phyloP scores from a whole-genome alignment of 2,888 invertebrate species.

The Smittia sp. region DNA sequence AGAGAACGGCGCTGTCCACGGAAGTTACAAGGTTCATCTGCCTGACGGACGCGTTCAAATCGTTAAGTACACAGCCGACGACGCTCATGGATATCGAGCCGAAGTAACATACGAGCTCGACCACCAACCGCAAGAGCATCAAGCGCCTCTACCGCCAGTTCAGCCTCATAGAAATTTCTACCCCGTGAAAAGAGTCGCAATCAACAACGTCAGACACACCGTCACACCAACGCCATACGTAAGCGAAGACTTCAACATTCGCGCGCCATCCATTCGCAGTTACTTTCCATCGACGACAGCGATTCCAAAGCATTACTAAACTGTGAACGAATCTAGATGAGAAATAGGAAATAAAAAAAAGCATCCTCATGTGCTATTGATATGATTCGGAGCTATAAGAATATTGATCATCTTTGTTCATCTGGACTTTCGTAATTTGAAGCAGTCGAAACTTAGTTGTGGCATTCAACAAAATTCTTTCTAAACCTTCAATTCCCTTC shows the following conservation, averaged over 20 bases:
- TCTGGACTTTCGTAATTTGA: too few relatives aligned
- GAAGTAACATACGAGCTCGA: conserved; percentile 61
- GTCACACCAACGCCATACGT: conserved; percentile 34
- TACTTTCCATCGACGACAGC: conserved; percentile 24
- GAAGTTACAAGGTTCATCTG: conserved; percentile 66
- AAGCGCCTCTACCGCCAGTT: neutral
- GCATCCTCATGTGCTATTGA: too few relatives aligned
- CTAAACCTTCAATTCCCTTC: too few relatives aligned
- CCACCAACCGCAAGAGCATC: neutral
- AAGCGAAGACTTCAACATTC: conserved; percentile 8
- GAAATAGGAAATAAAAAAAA: too few relatives aligned
- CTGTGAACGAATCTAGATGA: too few relatives aligned
- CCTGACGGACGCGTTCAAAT: conserved; percentile 66
- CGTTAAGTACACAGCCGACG: conserved; percentile 54
- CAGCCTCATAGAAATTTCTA: neutral
- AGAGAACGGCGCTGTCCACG: conserved; percentile 62
- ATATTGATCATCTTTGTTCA: too few relatives aligned
- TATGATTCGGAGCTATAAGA: too few relatives aligned
- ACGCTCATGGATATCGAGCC: conserved; percentile 65
- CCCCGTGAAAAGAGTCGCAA: neutral
- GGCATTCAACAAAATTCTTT: too few relatives aligned
- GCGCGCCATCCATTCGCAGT: neutral
- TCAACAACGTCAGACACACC: conserved; percentile 5
- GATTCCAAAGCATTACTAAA: conserved; percentile 13
- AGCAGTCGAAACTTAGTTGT: too few relatives aligned